phyloP scores from a whole-genome alignment of 2,888 invertebrate species.

The Lasioglossum leucozonium region DNA sequence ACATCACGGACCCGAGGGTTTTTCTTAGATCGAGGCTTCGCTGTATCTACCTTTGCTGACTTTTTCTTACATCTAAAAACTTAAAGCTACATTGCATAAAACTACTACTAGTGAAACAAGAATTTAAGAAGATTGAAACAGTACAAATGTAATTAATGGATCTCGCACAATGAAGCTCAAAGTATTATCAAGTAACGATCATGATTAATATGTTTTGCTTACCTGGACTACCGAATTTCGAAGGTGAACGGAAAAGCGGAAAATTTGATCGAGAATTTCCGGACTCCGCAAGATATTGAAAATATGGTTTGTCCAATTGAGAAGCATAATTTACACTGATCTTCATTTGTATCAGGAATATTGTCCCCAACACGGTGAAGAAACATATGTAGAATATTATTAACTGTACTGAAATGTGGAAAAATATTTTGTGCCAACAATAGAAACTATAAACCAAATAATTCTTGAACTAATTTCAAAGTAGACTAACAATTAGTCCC shows the following conservation, averaged over 20 bases:
- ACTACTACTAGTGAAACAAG: too few species aligned
- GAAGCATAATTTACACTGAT: conserved; percentile 72
- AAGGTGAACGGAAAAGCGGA: conserved; percentile 46
- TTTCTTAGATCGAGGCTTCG: too few species aligned
- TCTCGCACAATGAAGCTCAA: too few species aligned
- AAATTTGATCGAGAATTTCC: neutral
- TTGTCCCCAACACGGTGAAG: conserved; percentile 73
- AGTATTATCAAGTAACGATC: too few species aligned
- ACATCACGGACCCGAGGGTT: too few species aligned
- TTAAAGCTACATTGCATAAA: too few species aligned
- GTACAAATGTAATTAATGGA: too few species aligned
- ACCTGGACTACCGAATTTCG: conserved; percentile 72
- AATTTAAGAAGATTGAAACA: too few species aligned
- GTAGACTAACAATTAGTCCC: neutral
- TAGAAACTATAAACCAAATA: neutral
- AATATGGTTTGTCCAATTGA: conserved; percentile 72
- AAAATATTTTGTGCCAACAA: neutral
- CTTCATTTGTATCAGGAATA: conserved; percentile 78
- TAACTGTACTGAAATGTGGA: conserved; percentile 68
- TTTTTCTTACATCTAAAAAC: too few species aligned
- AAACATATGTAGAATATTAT: conserved; percentile 78
- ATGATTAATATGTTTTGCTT: neutral
- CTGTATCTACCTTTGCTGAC: too few species aligned
- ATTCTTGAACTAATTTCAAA: neutral
- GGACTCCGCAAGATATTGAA: conserved; percentile 47